These are phyloP conservation scores for Aphelenchoides bicaudatus DNA, from an alignment of 2,888 invertebrate genomes.

Conservation along the genomic window DNA sequence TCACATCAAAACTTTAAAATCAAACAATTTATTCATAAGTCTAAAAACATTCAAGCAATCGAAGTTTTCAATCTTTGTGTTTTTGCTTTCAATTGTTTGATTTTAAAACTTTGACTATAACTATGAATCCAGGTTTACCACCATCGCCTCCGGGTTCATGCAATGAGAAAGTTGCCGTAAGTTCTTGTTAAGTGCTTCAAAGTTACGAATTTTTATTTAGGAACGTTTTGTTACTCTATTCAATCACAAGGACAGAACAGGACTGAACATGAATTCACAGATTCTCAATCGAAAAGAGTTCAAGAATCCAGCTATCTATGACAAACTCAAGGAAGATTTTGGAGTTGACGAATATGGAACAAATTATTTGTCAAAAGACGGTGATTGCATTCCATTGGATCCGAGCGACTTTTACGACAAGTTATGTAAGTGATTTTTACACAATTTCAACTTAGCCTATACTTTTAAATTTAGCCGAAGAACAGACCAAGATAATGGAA, in stretches of 20 bases:
- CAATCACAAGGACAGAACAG: not conserved
- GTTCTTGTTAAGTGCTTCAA: too few relatives aligned
- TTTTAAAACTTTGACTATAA: too few relatives aligned
- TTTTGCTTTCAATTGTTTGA: too few relatives aligned
- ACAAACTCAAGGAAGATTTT: constrained; percentile 13
- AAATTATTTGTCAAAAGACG: not conserved
- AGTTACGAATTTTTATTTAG: too few relatives aligned
- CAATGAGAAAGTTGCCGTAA: too few relatives aligned
- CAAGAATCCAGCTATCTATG: constrained; percentile 18
- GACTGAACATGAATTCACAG: constrained; percentile 12
- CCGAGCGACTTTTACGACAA: constrained; percentile 10
- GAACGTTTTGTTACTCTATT: constrained; percentile 6
- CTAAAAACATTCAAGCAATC: too few relatives aligned
- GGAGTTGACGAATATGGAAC: constrained; percentile 18
- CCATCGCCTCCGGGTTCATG: too few relatives aligned
- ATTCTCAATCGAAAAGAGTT: constrained; percentile 11
- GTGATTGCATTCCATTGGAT: constrained; percentile 7
- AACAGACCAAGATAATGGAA: constrained; percentile 9
- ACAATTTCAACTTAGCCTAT: not conserved
- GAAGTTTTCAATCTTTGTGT: too few relatives aligned
- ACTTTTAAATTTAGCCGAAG: constrained; percentile 6
- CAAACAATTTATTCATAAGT: too few relatives aligned
- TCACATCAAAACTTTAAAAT: too few relatives aligned
- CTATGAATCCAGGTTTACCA: too few relatives aligned
- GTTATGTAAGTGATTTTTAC: not conserved